These are phyloP conservation scores for Linnaemya vulpina DNA, from an alignment of 2,888 invertebrate species.

Conservation along the genomic window DNA sequence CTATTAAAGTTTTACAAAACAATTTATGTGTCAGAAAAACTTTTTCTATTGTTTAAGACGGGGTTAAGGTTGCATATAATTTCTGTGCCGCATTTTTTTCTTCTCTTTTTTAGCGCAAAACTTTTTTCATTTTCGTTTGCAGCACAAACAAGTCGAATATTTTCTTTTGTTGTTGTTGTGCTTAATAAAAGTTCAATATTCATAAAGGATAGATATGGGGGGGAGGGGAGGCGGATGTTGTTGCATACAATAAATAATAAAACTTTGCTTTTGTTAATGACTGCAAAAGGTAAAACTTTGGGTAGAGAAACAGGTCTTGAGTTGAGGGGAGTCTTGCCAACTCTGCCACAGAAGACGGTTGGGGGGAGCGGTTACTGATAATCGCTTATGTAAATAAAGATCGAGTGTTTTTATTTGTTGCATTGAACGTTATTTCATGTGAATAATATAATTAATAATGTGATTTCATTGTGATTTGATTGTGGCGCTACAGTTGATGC, in stretches of 20 bases:
- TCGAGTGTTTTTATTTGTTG: not conserved
- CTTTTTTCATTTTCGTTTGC: not conserved
- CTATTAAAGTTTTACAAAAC: too few species aligned
- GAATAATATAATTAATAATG: not conserved
- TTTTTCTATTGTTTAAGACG: not conserved
- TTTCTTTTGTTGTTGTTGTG: not conserved
- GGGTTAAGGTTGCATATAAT: conserved; percentile 3
- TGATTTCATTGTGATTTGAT: too few species aligned
- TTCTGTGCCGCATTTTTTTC: not conserved
- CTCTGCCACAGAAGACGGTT: not conserved
- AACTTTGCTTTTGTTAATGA: not conserved
- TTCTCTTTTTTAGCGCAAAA: not conserved
- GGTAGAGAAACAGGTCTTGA: not conserved
- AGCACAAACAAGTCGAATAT: not conserved
- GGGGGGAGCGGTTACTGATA: not conserved
- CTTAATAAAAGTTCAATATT: conserved; percentile 12
- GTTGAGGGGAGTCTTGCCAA: not conserved
- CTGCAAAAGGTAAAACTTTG: not conserved
- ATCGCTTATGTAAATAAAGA: not conserved
- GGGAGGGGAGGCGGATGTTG: too few species aligned
- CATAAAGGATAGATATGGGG: not conserved
- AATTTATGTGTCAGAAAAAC: not conserved
- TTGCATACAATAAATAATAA: not conserved
- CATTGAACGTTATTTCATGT: not conserved
- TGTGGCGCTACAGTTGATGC: not conserved